Evolutionary conservation across 2,888 invertebrate genomes (phyloP), one percentile per base, ranked within the genome.

Genomic region (Eristalinus sepulchralis): DNA sequence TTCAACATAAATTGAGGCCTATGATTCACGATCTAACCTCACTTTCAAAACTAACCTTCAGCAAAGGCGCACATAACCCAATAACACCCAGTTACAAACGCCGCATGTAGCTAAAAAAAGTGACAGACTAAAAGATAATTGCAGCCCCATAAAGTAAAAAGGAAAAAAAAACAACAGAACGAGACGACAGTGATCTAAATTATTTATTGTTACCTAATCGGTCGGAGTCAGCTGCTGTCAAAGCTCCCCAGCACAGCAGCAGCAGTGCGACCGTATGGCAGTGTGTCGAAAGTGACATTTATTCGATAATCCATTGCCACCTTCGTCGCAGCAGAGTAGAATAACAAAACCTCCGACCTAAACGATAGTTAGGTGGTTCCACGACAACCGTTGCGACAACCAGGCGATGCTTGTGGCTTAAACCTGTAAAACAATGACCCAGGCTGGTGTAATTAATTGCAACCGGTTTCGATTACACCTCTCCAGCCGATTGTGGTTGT

Each of bases 361-460:
- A 22, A 6, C 68, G 31, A 31, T 39, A 53, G 17, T 13, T 20
- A 71, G 20, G 63, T 71, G 57, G 70, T 66, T 59, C n/a, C 27
- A 77, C 39, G 60, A 53, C 47, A 47, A 17, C 47, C 17, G 17
- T 47, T 47, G 47, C 47, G 17, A 17, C 47, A 47, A n/a, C 47
- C 36, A 36, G 62, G 33, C 33, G 36, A 17, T 39, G 59, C 34
- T 66, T 73, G 75, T 66, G 53, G 79, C 73, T 67, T 77, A 72
- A 62, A 66, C 60, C 66, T 76, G 79, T 79, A 59, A 79, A 53
- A 83, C 76, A 76, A 78, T 84, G 75, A 84, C 75, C 70, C 64
- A 75, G 80, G 70, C 66, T 53, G 47, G n/a, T 75, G n/a, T 80
- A 71, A 59, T 70, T 75, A 80, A 75, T 80, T 75, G 62, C 66